Percentiles rank a stretch among this genome's conserved stretches.
These are phyloP conservation scores for Lophura nycthemera DNA, from an alignment of 2,113 vertebrate genomes.

Conservation along the genomic window DNA sequence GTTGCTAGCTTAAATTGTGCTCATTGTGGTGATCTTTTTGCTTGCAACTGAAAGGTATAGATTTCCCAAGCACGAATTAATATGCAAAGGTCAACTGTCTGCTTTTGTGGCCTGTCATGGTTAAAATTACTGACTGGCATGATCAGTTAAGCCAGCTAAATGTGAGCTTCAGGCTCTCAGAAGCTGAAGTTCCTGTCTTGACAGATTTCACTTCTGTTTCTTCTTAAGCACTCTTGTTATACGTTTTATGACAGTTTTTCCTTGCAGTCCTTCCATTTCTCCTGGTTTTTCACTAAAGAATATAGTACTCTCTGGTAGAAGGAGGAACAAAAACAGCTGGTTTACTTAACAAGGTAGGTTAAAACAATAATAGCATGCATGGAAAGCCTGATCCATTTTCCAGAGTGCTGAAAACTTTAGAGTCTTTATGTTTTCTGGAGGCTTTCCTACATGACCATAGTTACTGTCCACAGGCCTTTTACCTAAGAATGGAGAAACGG, in stretches of 20 bases:
- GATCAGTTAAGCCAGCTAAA: not conserved
- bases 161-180: not conserved
- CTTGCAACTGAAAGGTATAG: not conserved
- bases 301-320: not conserved
- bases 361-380: not conserved
- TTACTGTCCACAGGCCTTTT: not conserved
- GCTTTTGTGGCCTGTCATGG: not conserved
- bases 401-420: not conserved
- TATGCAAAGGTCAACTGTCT: not conserved
- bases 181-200: not conserved
- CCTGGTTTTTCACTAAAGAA: not conserved
- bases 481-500: not conserved
- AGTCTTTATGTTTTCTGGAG: not conserved
- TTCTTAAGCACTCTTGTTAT: not conserved
- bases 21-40: not conserved
- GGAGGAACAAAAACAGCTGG: not conserved
- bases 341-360: not conserved
- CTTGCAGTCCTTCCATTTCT: not conserved
- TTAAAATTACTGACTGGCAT: conserved; percentile 4
- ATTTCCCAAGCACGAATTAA: not conserved
- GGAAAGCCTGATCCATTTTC: not conserved
- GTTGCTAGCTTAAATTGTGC: not conserved
- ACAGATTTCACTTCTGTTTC: not conserved
- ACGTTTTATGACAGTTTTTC: not conserved
- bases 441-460: not conserved